Evolutionary conservation across 2,888 invertebrate species (phyloP), one percentile per base, ranked within the genome.

Genomic region (Eristalis arbustorum): DNA sequence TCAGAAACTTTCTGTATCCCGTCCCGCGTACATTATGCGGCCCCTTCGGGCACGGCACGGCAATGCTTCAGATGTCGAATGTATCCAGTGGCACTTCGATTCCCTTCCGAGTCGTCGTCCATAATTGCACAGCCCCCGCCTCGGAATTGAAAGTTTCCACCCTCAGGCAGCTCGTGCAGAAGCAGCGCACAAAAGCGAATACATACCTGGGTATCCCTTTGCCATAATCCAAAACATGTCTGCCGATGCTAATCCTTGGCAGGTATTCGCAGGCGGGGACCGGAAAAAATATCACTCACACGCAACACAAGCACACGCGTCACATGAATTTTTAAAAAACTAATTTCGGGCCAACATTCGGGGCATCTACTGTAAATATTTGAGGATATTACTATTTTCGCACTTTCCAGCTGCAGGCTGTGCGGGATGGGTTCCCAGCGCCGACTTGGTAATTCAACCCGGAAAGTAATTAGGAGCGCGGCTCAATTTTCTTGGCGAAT

Each of bases 241-340:
- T 74, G 64, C 74, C 78, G 34, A 61, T 69, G 59, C 66, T 76
- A 80, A 84, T 84, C 84, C 84, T 80, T 75, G 40, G 42, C 40
- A 79, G 49, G 69, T 77, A 77, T 63, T 77, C 57, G 42, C 3
- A 11, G 13, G 11, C 23, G 8, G 57, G 11, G 59, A 59, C 59
- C 25, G 13, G 56, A 40, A 49, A 22, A 74, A 57, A 66, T 63
- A 34, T 73, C n/a, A 78, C 63, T 66, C 56, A 77, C 62, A 63
- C 69, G 28, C 69, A 22, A 14, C 63, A 18, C 31, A n/a, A 14
- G 34, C 78, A 71, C 75, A 84, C 59, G 42, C 73, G 63, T 64
- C 69, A 69, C 64, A 69, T 77, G 72, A 79, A 85, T 85, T 69
- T 82, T 85, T 85, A 77, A 85, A 72, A 77, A 85, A 82, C 82